A percentile compares a stretch with the other conserved stretches of the same genome.
phyloP scores from a whole-genome alignment of 2,113 vertebrate species.

The Malurus elegans region DNA sequence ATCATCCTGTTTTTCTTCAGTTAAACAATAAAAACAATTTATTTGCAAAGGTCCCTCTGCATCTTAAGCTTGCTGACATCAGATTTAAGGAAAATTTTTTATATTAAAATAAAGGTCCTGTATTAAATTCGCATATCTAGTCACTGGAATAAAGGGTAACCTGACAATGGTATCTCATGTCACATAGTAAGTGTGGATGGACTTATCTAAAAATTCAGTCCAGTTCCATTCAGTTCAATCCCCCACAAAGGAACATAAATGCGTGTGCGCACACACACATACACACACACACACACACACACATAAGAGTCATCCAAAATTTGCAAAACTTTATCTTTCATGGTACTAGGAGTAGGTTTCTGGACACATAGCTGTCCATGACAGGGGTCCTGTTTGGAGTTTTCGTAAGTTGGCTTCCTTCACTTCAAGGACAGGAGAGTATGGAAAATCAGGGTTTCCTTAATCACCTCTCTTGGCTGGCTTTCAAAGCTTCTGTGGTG shows the following conservation, averaged over 20 bases:
- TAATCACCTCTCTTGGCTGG: background rate
- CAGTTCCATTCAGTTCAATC: background rate
- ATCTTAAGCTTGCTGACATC: background rate
- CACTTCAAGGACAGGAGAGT: background rate
- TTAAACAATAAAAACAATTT: background rate
- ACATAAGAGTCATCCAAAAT: background rate
- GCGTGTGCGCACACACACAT: too few species aligned
- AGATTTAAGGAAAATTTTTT: background rate
- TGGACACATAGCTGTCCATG: background rate
- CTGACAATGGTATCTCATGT: background rate
- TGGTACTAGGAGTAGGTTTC: background rate
- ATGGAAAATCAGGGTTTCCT: background rate
- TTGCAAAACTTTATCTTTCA: background rate
- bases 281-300: background rate
- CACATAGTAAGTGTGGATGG: background rate
- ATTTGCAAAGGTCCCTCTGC: background rate
- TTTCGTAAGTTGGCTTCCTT: background rate
- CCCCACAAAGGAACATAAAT: background rate
- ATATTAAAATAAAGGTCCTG: background rate
- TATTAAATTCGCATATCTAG: background rate
- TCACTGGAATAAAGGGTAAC: background rate
- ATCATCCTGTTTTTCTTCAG: background rate
- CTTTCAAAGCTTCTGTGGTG: background rate
- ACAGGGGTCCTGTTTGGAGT: background rate
- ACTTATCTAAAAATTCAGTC: background rate